Conservation (phyloP, 2,113 vertebrate genomes). For the Odontesthes bonariensis region DNA sequence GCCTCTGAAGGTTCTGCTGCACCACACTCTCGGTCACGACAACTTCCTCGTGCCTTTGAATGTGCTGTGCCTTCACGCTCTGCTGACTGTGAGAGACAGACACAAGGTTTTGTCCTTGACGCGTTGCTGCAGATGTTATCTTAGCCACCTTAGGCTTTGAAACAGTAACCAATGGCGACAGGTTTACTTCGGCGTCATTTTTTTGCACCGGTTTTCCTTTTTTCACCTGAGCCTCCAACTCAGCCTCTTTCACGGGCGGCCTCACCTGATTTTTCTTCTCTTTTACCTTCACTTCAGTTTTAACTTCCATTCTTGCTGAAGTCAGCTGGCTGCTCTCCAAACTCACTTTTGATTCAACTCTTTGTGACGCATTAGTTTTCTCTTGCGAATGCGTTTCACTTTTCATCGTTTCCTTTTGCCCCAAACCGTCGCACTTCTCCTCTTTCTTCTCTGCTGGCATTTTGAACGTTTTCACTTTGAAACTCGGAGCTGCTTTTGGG, state of each 20-base stretch:
- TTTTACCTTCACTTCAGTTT: slow-evolving; percentile 55
- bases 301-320: slow-evolving; percentile 48
- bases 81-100: slow-evolving; percentile 72
- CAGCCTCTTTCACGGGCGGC: slow-evolving; percentile 44
- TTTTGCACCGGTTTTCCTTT: slow-evolving; percentile 64
- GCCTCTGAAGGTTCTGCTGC: slow-evolving; percentile 68
- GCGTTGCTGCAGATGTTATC: slow-evolving; percentile 41
- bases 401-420: slow-evolving; percentile 55
- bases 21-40: slow-evolving; percentile 68
- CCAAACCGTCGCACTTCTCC: slow-evolving; percentile 52
- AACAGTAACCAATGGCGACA: slow-evolving; percentile 64
- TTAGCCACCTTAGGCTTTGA: slow-evolving; percentile 68
- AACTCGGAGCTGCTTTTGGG: slow-evolving; percentile 80
- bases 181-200: slow-evolving; percentile 59
- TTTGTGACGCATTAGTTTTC: slow-evolving; percentile 45
- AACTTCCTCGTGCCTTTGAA: slow-evolving; percentile 69
- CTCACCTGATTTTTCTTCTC: slow-evolving; percentile 46
- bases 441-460: slow-evolving; percentile 76
- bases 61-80: slow-evolving; percentile 63
- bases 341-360: slow-evolving; percentile 46
- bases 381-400: slow-evolving; percentile 47
- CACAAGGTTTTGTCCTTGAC: slow-evolving; percentile 65
- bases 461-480: slow-evolving; percentile 85
- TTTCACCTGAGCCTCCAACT: slow-evolving; percentile 55
- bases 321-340: slow-evolving; percentile 57